Base-by-base conservation (phyloP, 2,888 invertebrate genomes). In the Syritta pipiens region DNA sequence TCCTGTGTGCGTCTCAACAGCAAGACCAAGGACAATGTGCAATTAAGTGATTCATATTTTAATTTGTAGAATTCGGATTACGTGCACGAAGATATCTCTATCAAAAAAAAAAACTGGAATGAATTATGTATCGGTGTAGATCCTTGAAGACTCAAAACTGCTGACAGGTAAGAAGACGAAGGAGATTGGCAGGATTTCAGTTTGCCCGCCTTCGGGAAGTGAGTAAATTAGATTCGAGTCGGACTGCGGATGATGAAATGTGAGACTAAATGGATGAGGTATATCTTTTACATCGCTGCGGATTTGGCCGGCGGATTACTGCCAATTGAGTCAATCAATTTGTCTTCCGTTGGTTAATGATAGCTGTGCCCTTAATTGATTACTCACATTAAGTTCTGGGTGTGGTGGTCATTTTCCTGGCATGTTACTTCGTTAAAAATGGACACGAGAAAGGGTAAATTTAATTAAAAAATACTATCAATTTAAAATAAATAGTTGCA, bases 21-120 rank as follows among this genome's bases (percentile, higher is more conserved):
- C 3, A 4, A 12, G 14, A 37, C 37, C 17, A 7, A 17, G 22
- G 28, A 48, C 37, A 55, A 57, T 46, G 22, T 67, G 20, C 53
- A 62, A 62, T 71, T 55, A 71, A 60, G 17, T 40, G 55, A 71
- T 71, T 71, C 62, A 62, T 71, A 71, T 53, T 53, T 62, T 40
- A 48, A 46, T 60, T 53, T 46, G 14, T 37, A 35, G 19, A 30
- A 48, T 28, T 67, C 10, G 35, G 46, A 19, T 30, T 55, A 71
- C 28, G 51, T 57, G 40, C 22, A 10, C 3, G 14, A 20, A 14
- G 2, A 6, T 9, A 9, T 4, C 9, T 4, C 3, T 7, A 30
- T 6, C 7, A 7, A 5, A 24, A 22, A 17, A 9, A n/a, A 9
- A 5, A 24, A 44, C 5, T 14, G 17, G 30, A 37, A 26, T 44